Evolutionary conservation across 2,888 invertebrate species (phyloP).

Genomic region (Andrena marginata): DNA sequence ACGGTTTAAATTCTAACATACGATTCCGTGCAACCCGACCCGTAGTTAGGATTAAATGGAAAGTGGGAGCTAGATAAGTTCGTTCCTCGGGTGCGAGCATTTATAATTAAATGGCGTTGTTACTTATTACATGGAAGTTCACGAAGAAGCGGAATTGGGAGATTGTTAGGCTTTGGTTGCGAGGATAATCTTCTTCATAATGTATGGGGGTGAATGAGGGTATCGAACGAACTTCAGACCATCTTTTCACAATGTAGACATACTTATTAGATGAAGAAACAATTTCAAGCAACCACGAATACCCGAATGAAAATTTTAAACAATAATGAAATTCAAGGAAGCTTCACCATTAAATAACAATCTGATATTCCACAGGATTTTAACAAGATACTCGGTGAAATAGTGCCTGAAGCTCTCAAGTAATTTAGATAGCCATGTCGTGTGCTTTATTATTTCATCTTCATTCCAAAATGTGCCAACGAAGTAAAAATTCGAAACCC

Average conservation of each 20-base stretch:
- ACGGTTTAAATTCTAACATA: conserved; percentile 59
- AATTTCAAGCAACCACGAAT: neutral
- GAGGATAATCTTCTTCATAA: conserved; percentile 79
- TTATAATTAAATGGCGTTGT: conserved; percentile 82
- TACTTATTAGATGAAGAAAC: neutral
- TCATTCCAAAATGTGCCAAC: too few species aligned
- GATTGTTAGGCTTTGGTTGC: conserved; percentile 77
- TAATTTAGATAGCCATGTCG: too few species aligned
- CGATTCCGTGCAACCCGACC: conserved; percentile 55
- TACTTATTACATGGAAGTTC: conserved; percentile 81
- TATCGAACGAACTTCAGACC: conserved; percentile 28
- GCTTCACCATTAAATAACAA: too few species aligned
- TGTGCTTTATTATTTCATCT: too few species aligned
- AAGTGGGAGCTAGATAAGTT: conserved; percentile 71
- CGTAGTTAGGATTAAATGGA: conserved; percentile 68
- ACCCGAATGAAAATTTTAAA: neutral
- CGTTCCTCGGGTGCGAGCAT: conserved; percentile 77
- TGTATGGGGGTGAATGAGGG: conserved; percentile 72
- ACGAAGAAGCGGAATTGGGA: conserved; percentile 77
- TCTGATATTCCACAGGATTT: neutral
- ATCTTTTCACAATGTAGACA: conserved; percentile 7
- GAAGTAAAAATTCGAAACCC: too few species aligned
- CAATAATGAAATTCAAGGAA: too few species aligned
- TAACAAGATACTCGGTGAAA: too few species aligned
- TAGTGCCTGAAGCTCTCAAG: too few species aligned